Conservation (phyloP, 2,113 vertebrate species). For the Labrus mixtus region DNA sequence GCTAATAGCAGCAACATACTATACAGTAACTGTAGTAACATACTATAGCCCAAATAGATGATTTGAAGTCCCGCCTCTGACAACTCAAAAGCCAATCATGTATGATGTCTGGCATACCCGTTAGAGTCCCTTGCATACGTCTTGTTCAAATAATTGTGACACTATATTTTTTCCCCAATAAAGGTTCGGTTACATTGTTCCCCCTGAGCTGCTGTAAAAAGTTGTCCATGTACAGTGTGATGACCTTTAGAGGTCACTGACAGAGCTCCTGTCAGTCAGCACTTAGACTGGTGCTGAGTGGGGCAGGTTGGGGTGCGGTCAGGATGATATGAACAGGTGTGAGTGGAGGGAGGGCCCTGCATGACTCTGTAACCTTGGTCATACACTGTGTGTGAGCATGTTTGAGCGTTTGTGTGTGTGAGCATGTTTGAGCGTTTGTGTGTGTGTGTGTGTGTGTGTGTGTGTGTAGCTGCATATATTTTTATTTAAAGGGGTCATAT, state of each 20-base stretch:
- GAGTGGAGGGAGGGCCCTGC: slow-evolving; percentile 66
- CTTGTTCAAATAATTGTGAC: too few relatives aligned
- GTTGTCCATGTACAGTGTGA: slow-evolving; percentile 28
- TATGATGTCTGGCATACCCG: too few relatives aligned
- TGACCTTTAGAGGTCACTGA: slow-evolving; percentile 65
- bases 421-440: too few relatives aligned
- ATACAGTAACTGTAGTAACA: too few relatives aligned
- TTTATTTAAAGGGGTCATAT: too few relatives aligned
- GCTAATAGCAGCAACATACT: too few relatives aligned
- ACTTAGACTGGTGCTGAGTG: slow-evolving; percentile 58
- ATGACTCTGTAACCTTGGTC: slow-evolving; percentile 66
- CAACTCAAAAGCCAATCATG: too few relatives aligned
- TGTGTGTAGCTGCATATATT: not conserved
- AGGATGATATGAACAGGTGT: slow-evolving; percentile 69
- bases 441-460: not conserved
- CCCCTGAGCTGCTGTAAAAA: slow-evolving; percentile 38
- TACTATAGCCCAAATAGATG: too few relatives aligned
- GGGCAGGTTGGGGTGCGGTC: slow-evolving; percentile 59
- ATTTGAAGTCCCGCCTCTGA: too few relatives aligned
- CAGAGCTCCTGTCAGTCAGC: slow-evolving; percentile 63
- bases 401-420: not conserved
- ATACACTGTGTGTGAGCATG: slow-evolving; percentile 24
- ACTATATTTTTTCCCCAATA: not conserved
- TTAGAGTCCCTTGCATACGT: too few relatives aligned
- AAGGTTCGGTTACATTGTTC: slow-evolving; percentile 23